Conservation (phyloP, 2,113 vertebrate genomes). For the Tragulus kanchil region DNA sequence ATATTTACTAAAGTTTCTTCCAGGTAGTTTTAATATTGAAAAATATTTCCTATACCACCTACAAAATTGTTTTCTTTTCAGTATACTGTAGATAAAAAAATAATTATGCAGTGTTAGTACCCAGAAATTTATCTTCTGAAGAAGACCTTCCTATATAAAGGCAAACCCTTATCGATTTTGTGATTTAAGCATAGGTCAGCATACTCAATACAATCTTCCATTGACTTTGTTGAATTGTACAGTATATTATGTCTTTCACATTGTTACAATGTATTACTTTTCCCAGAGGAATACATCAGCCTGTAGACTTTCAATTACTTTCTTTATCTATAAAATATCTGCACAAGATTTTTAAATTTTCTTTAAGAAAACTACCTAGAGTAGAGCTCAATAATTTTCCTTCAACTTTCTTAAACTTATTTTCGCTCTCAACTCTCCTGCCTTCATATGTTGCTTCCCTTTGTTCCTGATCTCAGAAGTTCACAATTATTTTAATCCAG, state of each 20-base stretch:
- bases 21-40: background rate
- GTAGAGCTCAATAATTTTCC: background rate
- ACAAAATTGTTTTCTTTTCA: background rate
- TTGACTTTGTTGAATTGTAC: slow-evolving; percentile 54
- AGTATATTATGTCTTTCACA: slow-evolving; percentile 56
- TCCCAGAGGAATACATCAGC: slow-evolving; percentile 39
- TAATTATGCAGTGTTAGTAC: background rate
- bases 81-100: background rate
- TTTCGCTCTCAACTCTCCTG: background rate
- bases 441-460: background rate
- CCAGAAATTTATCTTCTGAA: slow-evolving; percentile 63
- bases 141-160: slow-evolving; percentile 12
- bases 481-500: background rate
- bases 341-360: background rate
- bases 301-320: slow-evolving; percentile 54
- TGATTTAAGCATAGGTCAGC: slow-evolving; percentile 64
- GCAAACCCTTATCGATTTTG: slow-evolving; percentile 68
- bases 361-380: slow-evolving; percentile 21
- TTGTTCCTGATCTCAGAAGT: background rate
- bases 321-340: slow-evolving; percentile 58
- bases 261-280: slow-evolving; percentile 58
- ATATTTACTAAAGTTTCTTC: background rate
- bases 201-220: slow-evolving; percentile 59
- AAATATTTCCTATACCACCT: background rate
- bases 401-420: background rate